Conservation (phyloP, 2,797 vertebrate species). For the Leptoclinus maculatus region DNA sequence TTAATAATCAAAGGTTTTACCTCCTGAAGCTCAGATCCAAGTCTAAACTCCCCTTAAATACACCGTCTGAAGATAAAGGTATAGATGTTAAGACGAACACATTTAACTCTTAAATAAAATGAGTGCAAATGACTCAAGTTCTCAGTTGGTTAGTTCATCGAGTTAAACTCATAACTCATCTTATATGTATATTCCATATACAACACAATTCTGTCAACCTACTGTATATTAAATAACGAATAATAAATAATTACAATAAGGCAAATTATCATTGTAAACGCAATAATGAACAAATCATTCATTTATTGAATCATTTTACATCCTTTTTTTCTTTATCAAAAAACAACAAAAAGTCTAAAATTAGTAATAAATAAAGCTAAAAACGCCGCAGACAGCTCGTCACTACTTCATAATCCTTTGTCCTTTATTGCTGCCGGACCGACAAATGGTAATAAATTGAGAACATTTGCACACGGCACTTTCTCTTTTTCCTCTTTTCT, state of each 20-base stretch:
- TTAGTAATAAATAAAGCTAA: not conserved
- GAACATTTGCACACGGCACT: slow-evolving; percentile 67
- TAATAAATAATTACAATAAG: not conserved
- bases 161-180: no score
- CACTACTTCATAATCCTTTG: slow-evolving; percentile 24
- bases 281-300: not conserved
- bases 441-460: slow-evolving; percentile 54
- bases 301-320: no score
- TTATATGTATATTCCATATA: not conserved
- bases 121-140: not conserved
- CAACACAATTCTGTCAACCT: not conserved
- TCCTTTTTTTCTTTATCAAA: not conserved
- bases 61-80: not conserved
- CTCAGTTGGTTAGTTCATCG: not conserved
- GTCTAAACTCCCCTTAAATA: not conserved
- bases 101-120: not conserved
- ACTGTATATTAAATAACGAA: not conserved
- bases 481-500: slow-evolving; percentile 30
- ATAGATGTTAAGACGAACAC: not conserved
- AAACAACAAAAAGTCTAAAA: not conserved
- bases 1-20: not conserved
- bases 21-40: not conserved
- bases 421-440: slow-evolving; percentile 31
- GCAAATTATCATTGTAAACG: not conserved
- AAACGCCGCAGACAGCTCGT: not conserved